A percentile compares a stretch with the other conserved stretches of the same genome.
These are phyloP conservation scores for Eurytoma adleriae DNA, from an alignment of 2,888 invertebrate genomes.

Conservation along the genomic window DNA sequence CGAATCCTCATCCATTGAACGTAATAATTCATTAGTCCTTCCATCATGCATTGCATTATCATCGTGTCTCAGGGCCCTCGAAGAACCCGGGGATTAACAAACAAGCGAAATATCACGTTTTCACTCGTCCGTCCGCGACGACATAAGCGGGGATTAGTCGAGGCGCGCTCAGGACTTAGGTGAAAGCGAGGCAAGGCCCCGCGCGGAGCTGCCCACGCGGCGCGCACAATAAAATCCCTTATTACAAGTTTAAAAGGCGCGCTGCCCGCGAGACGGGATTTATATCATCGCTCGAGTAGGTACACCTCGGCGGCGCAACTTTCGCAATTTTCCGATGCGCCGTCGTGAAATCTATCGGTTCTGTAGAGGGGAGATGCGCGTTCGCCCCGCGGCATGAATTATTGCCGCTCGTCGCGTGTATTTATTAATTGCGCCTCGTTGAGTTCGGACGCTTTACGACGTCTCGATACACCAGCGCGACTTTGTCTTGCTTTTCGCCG, in stretches of 20 bases:
- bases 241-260: conserved; percentile 34
- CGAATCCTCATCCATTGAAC: too few species aligned
- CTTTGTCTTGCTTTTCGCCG: too few species aligned
- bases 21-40: too few species aligned
- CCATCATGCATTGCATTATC: too few species aligned
- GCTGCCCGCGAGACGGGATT: conserved; percentile 29
- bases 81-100: too few species aligned
- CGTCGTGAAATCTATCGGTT: too few species aligned
- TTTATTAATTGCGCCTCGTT: conserved; percentile 17
- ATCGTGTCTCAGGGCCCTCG: too few species aligned
- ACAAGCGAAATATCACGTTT: too few species aligned
- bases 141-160: background rate
- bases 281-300: conserved; percentile 20
- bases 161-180: too few species aligned
- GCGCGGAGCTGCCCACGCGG: conserved; percentile 6
- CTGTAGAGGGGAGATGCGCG: too few species aligned
- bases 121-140: background rate
- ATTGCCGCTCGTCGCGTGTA: background rate
- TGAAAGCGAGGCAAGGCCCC: conserved; percentile 1
- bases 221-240: conserved; percentile 49
- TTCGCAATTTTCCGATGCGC: too few species aligned
- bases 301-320: background rate
- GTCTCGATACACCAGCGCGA: background rate
- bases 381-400: background rate
- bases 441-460: background rate